These are phyloP conservation scores for Acanthopagrus latus DNA, from an alignment of 2,797 vertebrate species.

Conservation along the genomic window DNA sequence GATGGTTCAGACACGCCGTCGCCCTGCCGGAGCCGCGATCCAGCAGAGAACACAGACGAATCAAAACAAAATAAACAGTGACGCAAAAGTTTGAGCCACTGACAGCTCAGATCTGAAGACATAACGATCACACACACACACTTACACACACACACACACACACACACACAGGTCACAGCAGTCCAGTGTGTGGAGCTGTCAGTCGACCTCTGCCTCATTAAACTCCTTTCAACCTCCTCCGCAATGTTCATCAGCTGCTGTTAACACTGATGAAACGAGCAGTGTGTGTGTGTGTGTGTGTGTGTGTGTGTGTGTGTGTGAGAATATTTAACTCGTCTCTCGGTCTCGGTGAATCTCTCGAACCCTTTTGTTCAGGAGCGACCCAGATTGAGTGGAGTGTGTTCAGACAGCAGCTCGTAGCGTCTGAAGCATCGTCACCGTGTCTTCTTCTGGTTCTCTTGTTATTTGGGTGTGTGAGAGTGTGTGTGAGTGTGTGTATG, in stretches of 20 bases:
- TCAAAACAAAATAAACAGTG: not conserved
- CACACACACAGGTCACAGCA: slow-evolving; percentile 6
- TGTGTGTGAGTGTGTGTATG: not conserved
- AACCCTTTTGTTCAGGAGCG: not conserved
- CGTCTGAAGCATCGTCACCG: not conserved
- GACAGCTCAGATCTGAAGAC: not conserved
- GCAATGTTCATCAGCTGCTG: slow-evolving; percentile 34
- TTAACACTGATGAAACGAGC: slow-evolving; percentile 18
- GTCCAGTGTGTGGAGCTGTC: slow-evolving; percentile 3
- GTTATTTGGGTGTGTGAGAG: slow-evolving; percentile 12
- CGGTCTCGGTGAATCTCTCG: not conserved
- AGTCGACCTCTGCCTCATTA: slow-evolving; percentile 31
- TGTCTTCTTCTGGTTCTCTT: not conserved
- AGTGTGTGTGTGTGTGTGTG: slow-evolving; percentile 6
- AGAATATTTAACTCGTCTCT: slow-evolving; percentile 23
- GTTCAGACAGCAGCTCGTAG: not conserved
- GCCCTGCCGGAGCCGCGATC: not conserved
- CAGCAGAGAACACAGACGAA: not conserved
- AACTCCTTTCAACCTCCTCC: slow-evolving; percentile 28
- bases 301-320: not conserved
- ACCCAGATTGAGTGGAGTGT: not conserved
- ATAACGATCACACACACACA: not conserved
- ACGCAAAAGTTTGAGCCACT: not conserved
- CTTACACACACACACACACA: not conserved
- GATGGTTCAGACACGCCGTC: not conserved